phyloP scores from a whole-genome alignment of 2,888 invertebrate species.

The Dorcus parallelipipedus region DNA sequence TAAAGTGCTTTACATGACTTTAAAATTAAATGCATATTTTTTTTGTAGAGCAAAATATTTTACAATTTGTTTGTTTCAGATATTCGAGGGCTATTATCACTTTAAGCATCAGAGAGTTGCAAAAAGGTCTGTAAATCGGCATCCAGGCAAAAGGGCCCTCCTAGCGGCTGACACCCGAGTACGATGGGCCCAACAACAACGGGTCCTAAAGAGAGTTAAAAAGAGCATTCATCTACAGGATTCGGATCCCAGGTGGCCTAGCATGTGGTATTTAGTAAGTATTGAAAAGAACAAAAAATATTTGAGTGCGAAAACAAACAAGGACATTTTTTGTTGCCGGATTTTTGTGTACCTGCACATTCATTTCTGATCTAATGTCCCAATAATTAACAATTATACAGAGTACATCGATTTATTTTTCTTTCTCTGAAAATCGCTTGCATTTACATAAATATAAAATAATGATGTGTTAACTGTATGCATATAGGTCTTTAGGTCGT shows the following conservation, averaged over 20 bases:
- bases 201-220: constrained; percentile 74
- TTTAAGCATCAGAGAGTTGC: constrained; percentile 76
- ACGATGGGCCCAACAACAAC: constrained; percentile 80
- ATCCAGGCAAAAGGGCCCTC: constrained; percentile 65
- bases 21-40: not conserved
- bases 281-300: constrained; percentile 5
- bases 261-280: constrained; percentile 98
- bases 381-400: too few relatives aligned
- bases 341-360: not conserved
- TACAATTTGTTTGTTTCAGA: constrained; percentile 57
- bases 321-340: not conserved
- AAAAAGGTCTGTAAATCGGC: constrained; percentile 72
- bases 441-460: too few relatives aligned
- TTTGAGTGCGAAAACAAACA: not conserved
- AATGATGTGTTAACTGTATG: too few relatives aligned
- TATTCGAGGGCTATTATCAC: constrained; percentile 82
- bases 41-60: not conserved
- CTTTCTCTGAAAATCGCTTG: too few relatives aligned
- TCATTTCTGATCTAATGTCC: too few relatives aligned
- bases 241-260: constrained; percentile 85
- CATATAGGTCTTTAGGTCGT: too few relatives aligned
- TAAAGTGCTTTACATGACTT: not conserved
- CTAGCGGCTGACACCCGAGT: constrained; percentile 74
- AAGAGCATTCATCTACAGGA: constrained; percentile 66
- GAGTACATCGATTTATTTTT: too few relatives aligned